phyloP scores from a whole-genome alignment of 2,888 invertebrate species.

The Dryobotodes eremita region DNA sequence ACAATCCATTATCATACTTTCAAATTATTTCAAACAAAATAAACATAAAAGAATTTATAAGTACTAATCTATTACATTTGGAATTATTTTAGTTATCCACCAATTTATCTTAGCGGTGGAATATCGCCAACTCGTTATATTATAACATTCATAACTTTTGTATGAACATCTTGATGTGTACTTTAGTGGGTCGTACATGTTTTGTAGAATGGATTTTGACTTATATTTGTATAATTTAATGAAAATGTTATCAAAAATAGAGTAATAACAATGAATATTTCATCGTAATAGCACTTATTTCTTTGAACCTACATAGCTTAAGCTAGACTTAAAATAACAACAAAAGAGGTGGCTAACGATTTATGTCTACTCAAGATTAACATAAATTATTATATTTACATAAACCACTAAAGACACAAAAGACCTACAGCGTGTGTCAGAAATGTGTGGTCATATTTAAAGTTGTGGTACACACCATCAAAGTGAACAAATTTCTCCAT shows the following conservation, averaged over 20 bases:
- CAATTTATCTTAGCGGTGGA: conserved; percentile 70
- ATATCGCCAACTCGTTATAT: conserved; percentile 65
- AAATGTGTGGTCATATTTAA: no score
- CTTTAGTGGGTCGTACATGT: conserved; percentile 55
- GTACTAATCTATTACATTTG: conserved; percentile 61
- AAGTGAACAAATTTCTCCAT: no score
- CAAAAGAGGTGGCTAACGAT: conserved; percentile 4
- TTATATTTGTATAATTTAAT: conserved; percentile 45
- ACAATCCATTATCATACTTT: conserved; percentile 10
- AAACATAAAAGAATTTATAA: conserved; percentile 44
- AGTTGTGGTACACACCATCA: no score
- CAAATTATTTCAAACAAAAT: conserved; percentile 33
- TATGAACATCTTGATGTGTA: conserved; percentile 27
- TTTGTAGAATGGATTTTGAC: conserved; percentile 37
- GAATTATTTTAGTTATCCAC: conserved; percentile 62
- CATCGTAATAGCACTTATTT: conserved; percentile 9
- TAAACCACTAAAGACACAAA: no score
- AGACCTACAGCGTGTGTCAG: no score
- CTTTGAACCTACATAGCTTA: conserved; percentile 50
- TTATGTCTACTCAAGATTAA: background rate
- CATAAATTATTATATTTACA: no score
- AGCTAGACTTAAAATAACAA: background rate
- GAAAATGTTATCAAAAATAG: conserved; percentile 27
- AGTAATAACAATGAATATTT: conserved; percentile 38
- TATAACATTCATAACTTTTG: conserved; percentile 61